Evolutionary conservation across 2,888 invertebrate species (phyloP).

Genomic region (Doris montereyensis): DNA sequence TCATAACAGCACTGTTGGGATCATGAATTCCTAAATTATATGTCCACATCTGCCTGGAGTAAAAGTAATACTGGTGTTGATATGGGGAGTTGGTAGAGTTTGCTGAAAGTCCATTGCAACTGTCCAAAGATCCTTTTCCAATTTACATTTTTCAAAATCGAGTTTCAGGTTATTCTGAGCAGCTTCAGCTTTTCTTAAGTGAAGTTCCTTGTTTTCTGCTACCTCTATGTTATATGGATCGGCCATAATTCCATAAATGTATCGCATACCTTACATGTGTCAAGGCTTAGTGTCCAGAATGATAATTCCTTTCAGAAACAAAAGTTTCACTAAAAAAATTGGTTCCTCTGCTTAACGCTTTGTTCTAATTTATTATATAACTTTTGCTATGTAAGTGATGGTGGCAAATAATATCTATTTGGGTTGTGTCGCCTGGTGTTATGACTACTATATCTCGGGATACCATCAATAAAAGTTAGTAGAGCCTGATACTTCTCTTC

Average conservation of each 20-base stretch:
- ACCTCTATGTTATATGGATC: not conserved
- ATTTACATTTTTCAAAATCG: not conserved
- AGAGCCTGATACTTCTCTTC: too few relatives aligned
- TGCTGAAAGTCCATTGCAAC: not conserved
- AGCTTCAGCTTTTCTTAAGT: not conserved
- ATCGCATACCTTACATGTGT: not conserved
- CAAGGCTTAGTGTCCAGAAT: not conserved
- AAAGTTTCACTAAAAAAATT: too few relatives aligned
- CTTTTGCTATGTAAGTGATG: too few relatives aligned
- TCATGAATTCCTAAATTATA: not conserved
- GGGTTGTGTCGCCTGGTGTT: too few relatives aligned
- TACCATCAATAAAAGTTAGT: too few relatives aligned
- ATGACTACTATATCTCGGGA: too few relatives aligned
- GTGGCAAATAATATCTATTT: too few relatives aligned
- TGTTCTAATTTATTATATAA: too few relatives aligned
- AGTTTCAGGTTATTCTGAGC: not conserved
- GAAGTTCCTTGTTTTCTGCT: not conserved
- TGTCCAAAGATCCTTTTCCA: not conserved
- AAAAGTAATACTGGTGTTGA: not conserved
- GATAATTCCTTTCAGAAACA: not conserved
- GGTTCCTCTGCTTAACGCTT: too few relatives aligned
- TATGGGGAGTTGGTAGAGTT: too few relatives aligned
- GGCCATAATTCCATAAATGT: too few relatives aligned
- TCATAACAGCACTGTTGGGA: not conserved
- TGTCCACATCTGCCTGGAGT: not conserved